phyloP scores from a whole-genome alignment of 1,140 invertebrate genomes.

The Caenorhabditis inopinata region DNA sequence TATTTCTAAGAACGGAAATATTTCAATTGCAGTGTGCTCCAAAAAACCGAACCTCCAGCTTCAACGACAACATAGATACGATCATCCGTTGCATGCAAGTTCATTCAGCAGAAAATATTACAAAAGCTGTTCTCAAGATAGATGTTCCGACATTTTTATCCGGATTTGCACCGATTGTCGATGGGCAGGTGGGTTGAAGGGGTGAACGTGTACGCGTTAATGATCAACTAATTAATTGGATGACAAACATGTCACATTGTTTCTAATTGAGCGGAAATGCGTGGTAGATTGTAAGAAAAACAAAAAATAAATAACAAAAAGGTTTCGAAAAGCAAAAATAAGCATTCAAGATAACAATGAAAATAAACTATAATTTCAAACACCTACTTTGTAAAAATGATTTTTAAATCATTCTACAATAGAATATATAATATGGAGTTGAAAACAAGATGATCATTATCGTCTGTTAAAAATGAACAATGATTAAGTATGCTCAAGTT shows the following conservation, averaged over 20 bases:
- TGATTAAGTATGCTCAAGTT: too few species aligned
- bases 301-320: too few species aligned
- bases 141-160: conserved; percentile 70
- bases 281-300: too few species aligned
- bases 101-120: conserved; percentile 75
- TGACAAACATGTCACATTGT: conserved; percentile 20
- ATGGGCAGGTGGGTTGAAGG: conserved; percentile 71
- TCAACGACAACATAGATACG: conserved; percentile 50
- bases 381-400: not conserved
- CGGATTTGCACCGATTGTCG: conserved; percentile 73
- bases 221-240: conserved; percentile 25
- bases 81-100: conserved; percentile 57
- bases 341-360: too few species aligned
- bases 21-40: conserved; percentile 45
- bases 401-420: not conserved
- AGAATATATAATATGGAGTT: too few species aligned
- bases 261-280: not conserved
- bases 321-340: too few species aligned
- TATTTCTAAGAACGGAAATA: not conserved
- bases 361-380: too few species aligned
- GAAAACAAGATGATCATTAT: conserved; percentile 51
- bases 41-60: conserved; percentile 3
- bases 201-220: conserved; percentile 18
- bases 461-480: not conserved
- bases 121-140: conserved; percentile 72